These are phyloP conservation scores for Oxygymnocypris stewartii DNA, from an alignment of 2,113 vertebrate genomes.

Conservation along the genomic window DNA sequence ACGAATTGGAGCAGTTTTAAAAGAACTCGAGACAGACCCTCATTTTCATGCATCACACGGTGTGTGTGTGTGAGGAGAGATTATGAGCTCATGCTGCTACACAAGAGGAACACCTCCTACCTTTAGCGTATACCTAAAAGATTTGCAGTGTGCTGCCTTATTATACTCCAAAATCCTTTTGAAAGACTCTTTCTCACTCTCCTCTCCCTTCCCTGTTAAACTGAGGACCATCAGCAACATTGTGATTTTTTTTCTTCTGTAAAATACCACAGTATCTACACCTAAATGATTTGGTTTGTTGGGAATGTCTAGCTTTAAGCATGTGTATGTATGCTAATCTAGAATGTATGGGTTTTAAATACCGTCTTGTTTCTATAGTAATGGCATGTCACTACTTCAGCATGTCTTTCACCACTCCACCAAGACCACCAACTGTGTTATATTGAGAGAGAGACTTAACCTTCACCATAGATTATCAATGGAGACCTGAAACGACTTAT, in stretches of 20 bases:
- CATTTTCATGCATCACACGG: neutral
- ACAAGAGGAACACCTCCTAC: conserved; percentile 24
- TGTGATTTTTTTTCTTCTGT: conserved; percentile 45
- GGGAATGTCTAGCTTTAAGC: conserved; percentile 52
- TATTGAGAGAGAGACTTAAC: neutral
- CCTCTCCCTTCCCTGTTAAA: conserved; percentile 53
- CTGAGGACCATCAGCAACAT: conserved; percentile 65
- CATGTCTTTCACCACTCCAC: neutral
- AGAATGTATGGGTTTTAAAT: conserved; percentile 60
- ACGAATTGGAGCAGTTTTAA: conserved; percentile 9
- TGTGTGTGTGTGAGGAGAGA: conserved; percentile 19
- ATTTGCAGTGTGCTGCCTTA: conserved; percentile 58
- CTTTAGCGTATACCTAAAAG: conserved; percentile 52
- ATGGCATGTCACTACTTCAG: conserved; percentile 51
- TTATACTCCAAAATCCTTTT: conserved; percentile 62
- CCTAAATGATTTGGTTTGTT: conserved; percentile 62
- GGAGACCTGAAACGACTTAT: neutral
- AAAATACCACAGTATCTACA: conserved; percentile 61
- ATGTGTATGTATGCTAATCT: conserved; percentile 58
- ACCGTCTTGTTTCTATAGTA: conserved; percentile 67
- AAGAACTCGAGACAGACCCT: neutral
- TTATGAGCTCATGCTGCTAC: conserved; percentile 30
- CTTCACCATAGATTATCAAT: neutral
- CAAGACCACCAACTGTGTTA: neutral
- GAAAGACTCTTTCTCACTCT: conserved; percentile 60